A percentile compares a stretch with the other conserved stretches of the same genome.
Conservation (phyloP, 1,140 invertebrate genomes). For the Lasioglossum baleicum region DNA sequence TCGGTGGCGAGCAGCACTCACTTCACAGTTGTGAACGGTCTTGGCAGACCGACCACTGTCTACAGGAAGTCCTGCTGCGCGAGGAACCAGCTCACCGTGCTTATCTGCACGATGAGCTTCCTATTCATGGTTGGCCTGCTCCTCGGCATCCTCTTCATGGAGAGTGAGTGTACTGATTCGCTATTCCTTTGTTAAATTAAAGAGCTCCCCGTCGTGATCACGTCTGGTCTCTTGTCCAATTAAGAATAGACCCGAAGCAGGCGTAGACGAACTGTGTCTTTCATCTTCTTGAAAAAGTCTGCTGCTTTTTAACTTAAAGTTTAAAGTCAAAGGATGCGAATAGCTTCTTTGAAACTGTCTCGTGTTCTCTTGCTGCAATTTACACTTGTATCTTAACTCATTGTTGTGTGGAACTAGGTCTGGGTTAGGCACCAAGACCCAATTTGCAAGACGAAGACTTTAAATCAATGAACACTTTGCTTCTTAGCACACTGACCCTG, state of each 20-base stretch:
- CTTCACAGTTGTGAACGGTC: slow-evolving; percentile 90
- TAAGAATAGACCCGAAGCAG: neutral
- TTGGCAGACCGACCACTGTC: slow-evolving; percentile 82
- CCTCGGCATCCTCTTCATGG: slow-evolving; percentile 84
- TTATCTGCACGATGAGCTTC: slow-evolving; percentile 89
- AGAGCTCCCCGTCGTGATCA: neutral
- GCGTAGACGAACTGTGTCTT: neutral
- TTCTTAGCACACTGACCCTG: too few species aligned
- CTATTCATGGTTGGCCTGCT: slow-evolving; percentile 88
- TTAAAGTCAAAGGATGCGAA: too few species aligned
- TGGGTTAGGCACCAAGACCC: too few species aligned
- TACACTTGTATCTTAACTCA: too few species aligned
- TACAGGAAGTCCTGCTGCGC: slow-evolving; percentile 85
- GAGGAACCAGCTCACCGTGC: slow-evolving; percentile 88
- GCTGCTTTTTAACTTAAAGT: too few species aligned
- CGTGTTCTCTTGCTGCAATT: too few species aligned
- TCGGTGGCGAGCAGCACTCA: slow-evolving; percentile 92
- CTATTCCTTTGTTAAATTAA: neutral
- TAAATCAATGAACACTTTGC: too few species aligned
- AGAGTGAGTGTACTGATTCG: slow-evolving; percentile 75
- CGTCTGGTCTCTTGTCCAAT: neutral
- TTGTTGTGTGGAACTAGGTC: too few species aligned
- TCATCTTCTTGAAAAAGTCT: neutral
- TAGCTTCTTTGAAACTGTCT: too few species aligned
- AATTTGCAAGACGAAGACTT: too few species aligned